Base-by-base conservation (phyloP, 2,797 vertebrate species). In the Sarcophilus harrisii region DNA sequence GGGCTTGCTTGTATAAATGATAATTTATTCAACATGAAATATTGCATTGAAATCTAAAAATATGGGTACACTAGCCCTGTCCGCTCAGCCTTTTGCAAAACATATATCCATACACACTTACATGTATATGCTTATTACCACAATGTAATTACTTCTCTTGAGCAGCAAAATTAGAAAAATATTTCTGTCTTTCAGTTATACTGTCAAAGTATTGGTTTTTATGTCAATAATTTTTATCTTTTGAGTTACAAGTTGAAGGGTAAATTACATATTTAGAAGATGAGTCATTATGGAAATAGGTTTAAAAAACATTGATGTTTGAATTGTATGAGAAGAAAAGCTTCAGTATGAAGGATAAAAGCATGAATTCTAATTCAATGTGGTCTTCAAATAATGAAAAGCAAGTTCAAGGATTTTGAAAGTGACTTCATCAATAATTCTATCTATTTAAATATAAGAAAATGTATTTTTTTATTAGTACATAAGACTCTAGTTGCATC, bases 331-430 rank as follows among this genome's bases (percentile, higher is more conserved):
- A 94, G 60, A 57, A 32, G 32, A 52, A 96, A 96, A 91, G 93
- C 4, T 93, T 96, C 52, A 94, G 89, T 52, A 95, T 91, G 87
- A 94, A 96, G 52, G 91, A 91, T 94, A 58, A 93, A 94, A 95
- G 95, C 92, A 96, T 95, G 97, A 96, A 96, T 96, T 96, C 2
- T 95, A 89, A 95, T 92, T 13, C 45, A 96, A 92, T 95, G 49
- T 49, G 49, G 49, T 49, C 49, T 96, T 66, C 93, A 90, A 93
- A 62, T 73, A 94, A 96, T 60, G 95, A 12, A 94, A 96, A 93
- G 91, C 95, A 96, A 96, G 93, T 95, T 81, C 90, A 93, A 95
- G 96, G 30, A 32, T 14, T 95, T 93, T 90, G 0, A 28, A 81
- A 58, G 91, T 93, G n/a, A 95, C 93, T 0, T 57, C 54, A 96